Base-by-base conservation (phyloP, 2,113 vertebrate genomes). In the Cheilinus undulatus region DNA sequence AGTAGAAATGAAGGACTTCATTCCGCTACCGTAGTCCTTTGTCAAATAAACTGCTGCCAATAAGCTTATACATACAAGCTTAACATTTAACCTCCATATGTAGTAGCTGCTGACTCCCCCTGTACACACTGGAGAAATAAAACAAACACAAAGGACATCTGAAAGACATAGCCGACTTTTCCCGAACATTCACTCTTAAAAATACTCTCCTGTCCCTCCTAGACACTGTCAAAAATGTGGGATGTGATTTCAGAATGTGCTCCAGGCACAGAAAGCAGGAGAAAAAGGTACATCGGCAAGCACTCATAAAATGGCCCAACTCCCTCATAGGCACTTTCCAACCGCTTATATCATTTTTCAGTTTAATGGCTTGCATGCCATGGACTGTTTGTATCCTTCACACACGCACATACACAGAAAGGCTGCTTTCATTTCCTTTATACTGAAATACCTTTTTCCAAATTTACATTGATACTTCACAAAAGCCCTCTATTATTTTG, bases 191-290 rank as follows among this genome's bases (percentile, higher is more conserved):
- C 36, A 46, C 28, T 76, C 76, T 61, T 62, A 17, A 65, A 88
- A 87, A 64, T 61, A 61, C 34, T 36, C 65, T 22, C 10, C 9
- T 72, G 34, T 78, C 54, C 32, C 73, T 73, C 45, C 72, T 4
- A 66, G 82, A 65, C 73, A 43, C 71, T 78, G 80, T 76, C 69
- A 69, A n/a, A 83, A 78, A 78, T 58, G 65, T 78, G 53, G 69
- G 69, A 81, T 76, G 56, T 78, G 79, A 69, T 71, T 83, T 85
- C 67, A 48, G 75, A 81, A 67, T 28, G 63, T 34, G 82, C 82
- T 80, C 34, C 66, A 34, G 86, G 81, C 71, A 51, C 59, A 72
- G 38, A 73, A 70, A 76, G 40, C 27, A 46, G n/a, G 26, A 64
- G 72, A 40, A 64, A 53, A 76, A 49, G 52, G 63, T 52, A 59